Base-by-base conservation (phyloP, 2,888 invertebrate genomes). In the Ochropleura plecta region DNA sequence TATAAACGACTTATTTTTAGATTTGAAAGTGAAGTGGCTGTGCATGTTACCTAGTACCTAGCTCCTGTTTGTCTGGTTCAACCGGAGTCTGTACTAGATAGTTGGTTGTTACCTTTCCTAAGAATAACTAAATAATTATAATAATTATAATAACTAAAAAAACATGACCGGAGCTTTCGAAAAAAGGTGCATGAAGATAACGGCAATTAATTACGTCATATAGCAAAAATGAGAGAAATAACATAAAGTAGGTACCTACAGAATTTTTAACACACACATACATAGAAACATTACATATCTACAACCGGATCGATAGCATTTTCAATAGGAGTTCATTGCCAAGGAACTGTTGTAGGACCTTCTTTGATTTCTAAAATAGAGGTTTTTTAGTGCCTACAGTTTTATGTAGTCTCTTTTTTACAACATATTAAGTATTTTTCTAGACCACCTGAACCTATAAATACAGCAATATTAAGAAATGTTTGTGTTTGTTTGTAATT, bases 11-110 rank as follows among this genome's bases (percentile, higher is more conserved):
- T 12, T 83, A 83, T 83, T 70, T 77, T 77, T 83, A 78, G 76
- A 83, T 72, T 77, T 66, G 80, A 85, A 85, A 83, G 85, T 85
- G 69, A 75, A 72, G 70, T 68, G 30, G 57, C 60, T 40, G 64
- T 40, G 53, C 55, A 44, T 46, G 53, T 42, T 63, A 57, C 62
- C 59, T 40, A 66, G 51, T 30, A 55, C 55, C 62, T 53, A 81
- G 74, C 71, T 80, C 74, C 68, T 70, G 85, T 78, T 78, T 62
- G 73, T 80, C 83, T 76, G 60, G 78, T 80, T 65, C n/a, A 42
- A 73, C 60, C 66, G 75, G 69, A 71, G 51, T 65, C 30, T 65
- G 53, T 44, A 49, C 62, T 57, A 76, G 49, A 57, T 70, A 66
- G 65, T 78, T 30, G 49, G 65, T 78, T 30, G 49, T 40, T 53